phyloP scores from a whole-genome alignment of 2,113 vertebrate species.

The Jaculus jaculus region DNA sequence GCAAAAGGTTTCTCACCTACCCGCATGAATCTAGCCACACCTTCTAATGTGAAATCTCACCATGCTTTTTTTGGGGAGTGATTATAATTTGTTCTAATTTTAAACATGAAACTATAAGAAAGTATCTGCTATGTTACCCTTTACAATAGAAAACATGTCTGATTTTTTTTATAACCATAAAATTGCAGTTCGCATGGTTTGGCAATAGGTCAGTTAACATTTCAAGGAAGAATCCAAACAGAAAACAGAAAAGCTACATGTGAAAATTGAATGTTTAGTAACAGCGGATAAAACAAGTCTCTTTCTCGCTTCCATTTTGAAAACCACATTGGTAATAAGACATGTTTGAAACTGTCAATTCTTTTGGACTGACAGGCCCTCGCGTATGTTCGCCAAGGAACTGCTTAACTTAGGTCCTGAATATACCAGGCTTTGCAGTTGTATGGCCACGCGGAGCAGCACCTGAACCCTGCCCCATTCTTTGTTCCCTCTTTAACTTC shows the following conservation, averaged over 20 bases:
- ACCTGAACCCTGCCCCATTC: neutral
- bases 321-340: neutral
- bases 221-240: neutral
- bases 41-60: neutral
- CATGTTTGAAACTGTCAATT: neutral
- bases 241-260: neutral
- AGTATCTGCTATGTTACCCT: neutral
- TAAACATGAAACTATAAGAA: neutral
- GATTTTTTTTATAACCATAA: neutral
- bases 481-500: neutral
- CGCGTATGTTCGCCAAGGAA: neutral
- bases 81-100: constrained; percentile 31
- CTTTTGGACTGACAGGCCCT: neutral
- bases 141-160: neutral
- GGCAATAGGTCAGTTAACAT: neutral
- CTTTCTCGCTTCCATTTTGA: neutral
- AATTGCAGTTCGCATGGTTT: neutral
- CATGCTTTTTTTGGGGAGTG: neutral
- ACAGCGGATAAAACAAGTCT: neutral
- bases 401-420: neutral
- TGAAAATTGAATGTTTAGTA: neutral
- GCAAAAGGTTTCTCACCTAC: neutral
- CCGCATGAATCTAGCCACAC: accelerated
- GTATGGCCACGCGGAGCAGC: neutral
- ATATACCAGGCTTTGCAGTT: neutral